Evolutionary conservation across 2,888 invertebrate genomes (phyloP), one percentile per base, ranked within the genome.

Genomic region (Metalampra italica): DNA sequence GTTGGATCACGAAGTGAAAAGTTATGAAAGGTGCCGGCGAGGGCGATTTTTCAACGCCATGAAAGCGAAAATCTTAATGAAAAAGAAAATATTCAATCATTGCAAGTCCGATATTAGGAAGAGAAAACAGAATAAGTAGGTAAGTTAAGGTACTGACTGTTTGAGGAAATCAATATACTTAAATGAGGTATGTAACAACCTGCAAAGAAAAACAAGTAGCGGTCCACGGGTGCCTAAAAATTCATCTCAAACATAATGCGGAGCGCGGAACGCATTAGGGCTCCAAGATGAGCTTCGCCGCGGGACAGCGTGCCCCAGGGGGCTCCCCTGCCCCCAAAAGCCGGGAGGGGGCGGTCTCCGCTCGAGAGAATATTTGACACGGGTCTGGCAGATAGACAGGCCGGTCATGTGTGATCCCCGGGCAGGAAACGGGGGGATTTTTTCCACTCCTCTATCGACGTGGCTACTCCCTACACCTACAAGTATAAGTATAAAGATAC

Each of bases 341-440:
- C 68, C 68, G 70, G 74, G 66, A 68, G 80, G 80, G 80, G 85
- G 84, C 79, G 82, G 84, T 78, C 84, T 86, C 82, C 89, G 89
- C 89, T 89, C 83, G 84, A 88, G 87, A 88, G 89, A 84, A 88
- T 89, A 89, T 89, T 89, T 89, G 89, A 89, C 88, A 89, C 84
- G 89, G 89, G 89, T 89, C 88, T 87, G 89, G 89, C 89, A 88
- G 89, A 89, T 88, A 88, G 89, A 89, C 89, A 88, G 86, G 78
- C 84, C 87, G 87, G 89, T 88, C 89, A 88, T 89, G 89, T 89
- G 89, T 89, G 89, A 88, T 88, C 86, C 84, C 82, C 80, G 76
- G 78, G 74, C 84, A 84, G 87, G 86, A 87, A 89, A 79, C 78
- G 79, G 79, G 84, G 78, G 78, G 75, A 74, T 89, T 89, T 88